phyloP scores from a whole-genome alignment of 2,888 invertebrate species.

The Agrotis ipsilon region DNA sequence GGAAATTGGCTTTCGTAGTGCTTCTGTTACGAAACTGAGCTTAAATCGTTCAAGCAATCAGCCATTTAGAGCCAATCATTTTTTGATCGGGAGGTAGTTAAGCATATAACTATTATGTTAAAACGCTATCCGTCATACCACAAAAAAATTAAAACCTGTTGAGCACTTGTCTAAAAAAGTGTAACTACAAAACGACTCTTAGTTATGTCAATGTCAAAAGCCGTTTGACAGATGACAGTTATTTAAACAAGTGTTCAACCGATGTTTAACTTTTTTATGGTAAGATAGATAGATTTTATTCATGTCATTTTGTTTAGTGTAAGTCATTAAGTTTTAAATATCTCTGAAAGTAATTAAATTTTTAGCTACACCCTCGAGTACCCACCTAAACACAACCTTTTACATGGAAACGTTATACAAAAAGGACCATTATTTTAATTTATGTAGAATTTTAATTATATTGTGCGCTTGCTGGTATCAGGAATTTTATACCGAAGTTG shows the following conservation, averaged over 20 bases:
- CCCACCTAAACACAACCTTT: conserved; percentile 10
- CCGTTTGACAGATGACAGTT: no score
- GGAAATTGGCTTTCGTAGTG: conserved; percentile 5
- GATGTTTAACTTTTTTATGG: no score
- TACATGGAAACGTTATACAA: conserved; percentile 15
- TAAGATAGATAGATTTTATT: no score
- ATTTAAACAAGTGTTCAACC: no score
- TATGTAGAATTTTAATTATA: conserved; percentile 54
- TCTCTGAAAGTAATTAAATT: neutral
- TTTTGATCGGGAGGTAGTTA: no score
- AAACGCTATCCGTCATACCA: no score
- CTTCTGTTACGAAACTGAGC: neutral
- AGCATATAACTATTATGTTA: no score
- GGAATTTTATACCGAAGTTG: conserved; percentile 27
- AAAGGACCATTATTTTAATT: conserved; percentile 38
- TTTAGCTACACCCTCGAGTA: conserved; percentile 2
- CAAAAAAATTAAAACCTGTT: no score
- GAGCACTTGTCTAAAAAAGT: no score
- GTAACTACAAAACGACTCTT: no score
- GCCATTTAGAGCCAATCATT: no score
- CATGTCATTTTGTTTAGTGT: neutral
- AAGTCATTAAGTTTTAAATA: neutral
- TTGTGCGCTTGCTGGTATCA: conserved; percentile 21
- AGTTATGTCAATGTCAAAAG: no score
- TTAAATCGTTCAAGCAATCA: neutral